Base-by-base conservation (phyloP, 1,140 invertebrate genomes). In the Drosophila guanche region DNA sequence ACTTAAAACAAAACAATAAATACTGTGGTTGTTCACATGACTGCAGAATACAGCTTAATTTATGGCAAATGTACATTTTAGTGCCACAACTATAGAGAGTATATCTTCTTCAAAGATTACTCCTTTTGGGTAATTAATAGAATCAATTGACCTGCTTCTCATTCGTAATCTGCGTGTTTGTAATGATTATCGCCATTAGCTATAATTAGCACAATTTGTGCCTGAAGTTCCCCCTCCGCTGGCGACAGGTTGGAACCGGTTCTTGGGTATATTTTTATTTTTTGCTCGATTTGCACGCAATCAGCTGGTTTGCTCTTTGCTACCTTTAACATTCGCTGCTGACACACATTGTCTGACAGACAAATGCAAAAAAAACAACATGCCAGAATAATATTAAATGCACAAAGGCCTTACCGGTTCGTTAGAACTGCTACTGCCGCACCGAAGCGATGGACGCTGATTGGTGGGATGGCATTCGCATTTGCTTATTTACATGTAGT, bases 301-400 rank as follows among this genome's bases (percentile, higher is more conserved):
- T 68, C 65, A 68, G 65, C 65, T 68, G 65, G 16, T 20, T 20
- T 20, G 16, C 16, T 20, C 16, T 67, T 67, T 16, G 61, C 16
- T 37, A 29, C 16, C 33, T 12, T 16, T 42, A 8, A 23, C 16
- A n/a, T 29, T 37, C 63, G 23, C 65, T 45, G 65, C 61, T 68
- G 65, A 67, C 65, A 55, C 62, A 68, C 62, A 68, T 68, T 67
- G 25, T 14, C n/a, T 25, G 65, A 22, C 50, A 67, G 33, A 68
- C 45, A n/a, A 20, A 67, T 63, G 23, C 27, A 43, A 25, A n/a
- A 14, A 37, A 65, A 23, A 20, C 8, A 29, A 16, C 47, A 33
- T 33, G 8, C 10, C 29, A 47, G n/a, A 29, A 43, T 40, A 67
- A 53, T 16, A 66, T 54, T 66, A 23, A 68, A 68, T 67, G 29